Base-by-base conservation (phyloP, 2,113 vertebrate genomes). In the Ptilorrhoa leucosticta region DNA sequence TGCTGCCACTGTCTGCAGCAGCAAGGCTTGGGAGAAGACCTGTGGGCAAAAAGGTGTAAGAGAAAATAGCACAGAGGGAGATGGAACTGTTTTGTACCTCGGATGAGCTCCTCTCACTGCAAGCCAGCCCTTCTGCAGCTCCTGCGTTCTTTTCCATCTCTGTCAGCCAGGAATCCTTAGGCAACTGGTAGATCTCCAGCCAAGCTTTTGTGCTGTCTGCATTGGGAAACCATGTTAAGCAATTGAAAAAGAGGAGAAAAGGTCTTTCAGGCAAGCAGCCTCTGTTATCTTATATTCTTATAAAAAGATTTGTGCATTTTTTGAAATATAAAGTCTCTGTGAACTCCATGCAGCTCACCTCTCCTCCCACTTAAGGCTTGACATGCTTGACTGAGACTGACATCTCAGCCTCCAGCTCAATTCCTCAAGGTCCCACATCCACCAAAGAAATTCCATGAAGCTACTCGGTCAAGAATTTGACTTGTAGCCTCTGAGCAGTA, bases 171-270 rank as follows among this genome's bases (percentile, higher is more conserved):
- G 96, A 89, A 54, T 98, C 98, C 90, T 97, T 97, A 39, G 98
- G 98, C 96, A 99, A 97, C 50, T 87, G 96, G 94, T 98, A 98
- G 65, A 99, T 94, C 42, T 99, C 98, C 47, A 99, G 98, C 98
- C 98, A 99, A 91, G 95, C 50, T 20, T 96, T 97, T 31, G 96
- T 97, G 6, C 86, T 97, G 68, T 98, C 99, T 99, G 96, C 45
- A 27, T 96, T 76, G 94, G 84, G 94, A 97, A 93, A 97, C 11
- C 50, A 40, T 1, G 3, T 79, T 94, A 89, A 96, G 97, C 83
- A 97, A 97, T 10, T 51, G 27, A 11, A 82, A 73, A 95, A 44
- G 8, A 71, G 70, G 90, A 42, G n/a, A 48, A 94, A 94, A 92
- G 93, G 83, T 80, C 83, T 91, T 42, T 40, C 54, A 90, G 63